Base-by-base conservation (phyloP, 2,888 invertebrate genomes). In the Alcis repandata region DNA sequence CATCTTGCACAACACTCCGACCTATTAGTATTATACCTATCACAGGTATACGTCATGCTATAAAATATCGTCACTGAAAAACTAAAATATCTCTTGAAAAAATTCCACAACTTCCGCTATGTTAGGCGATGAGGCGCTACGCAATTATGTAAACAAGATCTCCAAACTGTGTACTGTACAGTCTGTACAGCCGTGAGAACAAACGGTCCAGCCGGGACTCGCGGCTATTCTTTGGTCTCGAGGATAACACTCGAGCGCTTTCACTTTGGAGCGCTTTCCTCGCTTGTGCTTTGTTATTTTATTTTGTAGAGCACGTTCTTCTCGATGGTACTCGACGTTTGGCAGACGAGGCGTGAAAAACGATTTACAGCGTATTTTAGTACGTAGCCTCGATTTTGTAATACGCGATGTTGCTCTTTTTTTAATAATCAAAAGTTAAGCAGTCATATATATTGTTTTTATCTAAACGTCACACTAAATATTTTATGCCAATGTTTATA, bases 61-160 rank as follows among this genome's bases (percentile, higher is more conserved):
- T 70, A 72, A 78, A 74, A 75, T 69, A 77, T 74, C 71, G 27
- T 77, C 76, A 73, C 68, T 62, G 67, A 22, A 63, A 66, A 59
- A 56, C 65, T 54, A 85, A 85, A 86, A 87, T 83, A 87, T 79
- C 68, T 69, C 62, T 41, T 58, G 70, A 78, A 84, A 85, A 85
- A 82, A 82, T 83, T 84, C 82, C 84, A 76, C 58, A 70, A 79
- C 78, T 83, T 83, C 84, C 85, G 79, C 67, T 73, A 69, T 73
- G 32, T 69, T 63, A 68, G 72, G 64, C 74, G 17, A 43, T 62
- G 61, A 60, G 52, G 45, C 52, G 58, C 38, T 36, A 36, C n/a
- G 32, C 49, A 63, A 61, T 62, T 53, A 49, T 69, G 71, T 73
- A 73, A 71, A 74, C 53, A 53, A 40, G 13, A n/a, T 27, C n/a